Conservation (phyloP, 2,797 vertebrate species). For the Hozukius guyotensis region DNA sequence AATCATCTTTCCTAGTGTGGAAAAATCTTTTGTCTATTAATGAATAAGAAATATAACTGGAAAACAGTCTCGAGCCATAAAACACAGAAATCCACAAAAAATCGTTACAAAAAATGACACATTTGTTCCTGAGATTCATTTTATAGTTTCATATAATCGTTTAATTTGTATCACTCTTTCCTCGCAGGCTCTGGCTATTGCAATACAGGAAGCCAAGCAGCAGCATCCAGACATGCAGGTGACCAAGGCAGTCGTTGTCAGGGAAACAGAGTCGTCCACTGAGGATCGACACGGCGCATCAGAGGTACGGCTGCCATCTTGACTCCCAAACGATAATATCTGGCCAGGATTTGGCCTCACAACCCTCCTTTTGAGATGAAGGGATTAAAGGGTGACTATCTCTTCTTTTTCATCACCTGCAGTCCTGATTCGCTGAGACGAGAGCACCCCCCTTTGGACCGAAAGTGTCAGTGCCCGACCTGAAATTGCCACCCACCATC, state of each 20-base stretch:
- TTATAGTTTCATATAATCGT: not conserved
- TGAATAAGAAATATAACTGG: not conserved
- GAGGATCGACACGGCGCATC: conserved; percentile 89
- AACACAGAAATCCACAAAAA: not conserved
- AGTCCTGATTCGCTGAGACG: conserved; percentile 71
- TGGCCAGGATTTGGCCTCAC: conserved; percentile 18
- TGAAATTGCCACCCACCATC: conserved; percentile 50
- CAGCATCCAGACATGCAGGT: conserved; percentile 99
- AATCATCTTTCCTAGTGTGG: not conserved
- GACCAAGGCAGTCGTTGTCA: conserved; percentile 98
- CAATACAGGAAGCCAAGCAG: conserved; percentile 98
- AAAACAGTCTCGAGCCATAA: not conserved
- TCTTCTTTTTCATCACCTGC: conserved; percentile 29
- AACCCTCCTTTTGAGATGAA: conserved; percentile 4
- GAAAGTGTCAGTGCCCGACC: conserved; percentile 53
- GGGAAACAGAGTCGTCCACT: conserved; percentile 96
- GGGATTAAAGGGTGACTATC: conserved; percentile 5
- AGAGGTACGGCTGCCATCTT: conserved; percentile 83
- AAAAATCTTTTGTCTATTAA: not conserved
- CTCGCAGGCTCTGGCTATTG: conserved; percentile 93
- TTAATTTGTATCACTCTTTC: not conserved
- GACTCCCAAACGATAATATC: conserved; percentile 17
- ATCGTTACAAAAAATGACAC: not conserved
- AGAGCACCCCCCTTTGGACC: conserved; percentile 73
- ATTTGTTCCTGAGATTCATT: not conserved